A percentile compares a stretch with the other conserved stretches of the same genome.
Conservation (phyloP, 2,797 vertebrate genomes). For the Chromis chromis region DNA sequence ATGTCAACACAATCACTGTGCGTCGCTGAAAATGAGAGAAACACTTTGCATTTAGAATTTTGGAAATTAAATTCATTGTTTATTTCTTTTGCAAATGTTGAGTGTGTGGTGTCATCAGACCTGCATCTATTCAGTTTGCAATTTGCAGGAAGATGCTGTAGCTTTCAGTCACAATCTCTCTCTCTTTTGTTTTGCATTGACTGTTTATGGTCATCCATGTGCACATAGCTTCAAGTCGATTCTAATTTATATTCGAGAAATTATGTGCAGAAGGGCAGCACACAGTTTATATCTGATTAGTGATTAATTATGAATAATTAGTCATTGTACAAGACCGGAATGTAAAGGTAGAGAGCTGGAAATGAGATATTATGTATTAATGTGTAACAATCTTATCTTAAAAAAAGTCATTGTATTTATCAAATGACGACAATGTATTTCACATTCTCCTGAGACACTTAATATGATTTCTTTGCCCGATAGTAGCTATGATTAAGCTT, state of each 20-base stretch:
- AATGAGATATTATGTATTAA: neutral
- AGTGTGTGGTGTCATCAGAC: neutral
- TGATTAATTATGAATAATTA: neutral
- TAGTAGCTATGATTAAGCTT: conserved; percentile 54
- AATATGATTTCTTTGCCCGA: conserved; percentile 39
- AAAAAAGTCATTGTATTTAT: conserved; percentile 7
- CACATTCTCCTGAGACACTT: conserved; percentile 44
- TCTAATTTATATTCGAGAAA: too few relatives aligned
- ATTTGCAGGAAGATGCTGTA: neutral
- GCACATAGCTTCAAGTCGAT: too few relatives aligned
- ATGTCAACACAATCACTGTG: neutral
- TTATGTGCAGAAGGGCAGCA: too few relatives aligned
- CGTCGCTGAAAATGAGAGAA: neutral
- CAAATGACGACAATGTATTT: conserved; percentile 33
- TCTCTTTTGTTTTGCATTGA: too few relatives aligned
- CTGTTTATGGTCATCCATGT: too few relatives aligned
- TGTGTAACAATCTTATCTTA: neutral
- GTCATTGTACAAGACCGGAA: neutral
- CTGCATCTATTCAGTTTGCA: neutral
- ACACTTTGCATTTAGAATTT: neutral
- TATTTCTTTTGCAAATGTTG: neutral
- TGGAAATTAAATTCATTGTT: neutral
- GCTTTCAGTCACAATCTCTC: neutral
- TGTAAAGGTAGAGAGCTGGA: neutral
- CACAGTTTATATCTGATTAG: too few relatives aligned